Evolutionary conservation across 1,140 invertebrate species (phyloP).

Genomic region (Drosophila sucinea): DNA sequence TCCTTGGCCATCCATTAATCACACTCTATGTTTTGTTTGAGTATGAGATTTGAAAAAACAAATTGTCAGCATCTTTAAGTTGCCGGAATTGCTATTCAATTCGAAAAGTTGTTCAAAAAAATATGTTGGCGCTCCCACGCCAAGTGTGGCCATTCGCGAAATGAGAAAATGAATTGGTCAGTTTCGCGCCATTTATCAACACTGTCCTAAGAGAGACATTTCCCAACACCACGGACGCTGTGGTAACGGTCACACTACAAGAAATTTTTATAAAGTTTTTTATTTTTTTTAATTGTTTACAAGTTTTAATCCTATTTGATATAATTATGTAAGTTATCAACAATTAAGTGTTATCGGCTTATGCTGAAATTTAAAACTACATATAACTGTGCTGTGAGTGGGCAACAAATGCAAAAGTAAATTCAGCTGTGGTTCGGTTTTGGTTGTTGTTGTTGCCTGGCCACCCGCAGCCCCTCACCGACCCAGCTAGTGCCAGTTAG

Average conservation of each 20-base stretch:
- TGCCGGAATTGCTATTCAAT: not conserved
- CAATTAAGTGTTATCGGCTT: conserved; percentile 46
- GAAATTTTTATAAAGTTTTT: conserved; percentile 67
- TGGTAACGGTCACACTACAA: conserved; percentile 33
- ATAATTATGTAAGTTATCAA: conserved; percentile 65
- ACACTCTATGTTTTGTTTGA: conserved; percentile 22
- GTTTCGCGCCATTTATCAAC: too few relatives aligned
- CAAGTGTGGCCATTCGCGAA: conserved; percentile 21
- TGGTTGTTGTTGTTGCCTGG: conserved; percentile 45
- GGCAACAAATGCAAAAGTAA: conserved; percentile 49
- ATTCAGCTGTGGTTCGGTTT: conserved; percentile 59
- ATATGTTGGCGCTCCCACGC: conserved; percentile 50
- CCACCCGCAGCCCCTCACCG: conserved; percentile 6
- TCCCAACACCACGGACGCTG: too few relatives aligned
- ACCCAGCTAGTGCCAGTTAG: not conserved
- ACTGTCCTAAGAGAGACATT: too few relatives aligned
- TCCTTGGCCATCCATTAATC: conserved; percentile 56
- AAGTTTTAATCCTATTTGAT: conserved; percentile 39
- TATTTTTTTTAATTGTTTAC: conserved; percentile 44
- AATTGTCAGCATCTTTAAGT: conserved; percentile 20
- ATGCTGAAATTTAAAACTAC: conserved; percentile 24
- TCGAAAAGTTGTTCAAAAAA: conserved; percentile 25
- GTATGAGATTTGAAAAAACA: conserved; percentile 1
- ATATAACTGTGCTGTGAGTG: conserved; percentile 14
- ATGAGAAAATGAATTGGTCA: too few relatives aligned